Conservation (phyloP, 2,888 invertebrate genomes). For the Standfussiana lucernea region DNA sequence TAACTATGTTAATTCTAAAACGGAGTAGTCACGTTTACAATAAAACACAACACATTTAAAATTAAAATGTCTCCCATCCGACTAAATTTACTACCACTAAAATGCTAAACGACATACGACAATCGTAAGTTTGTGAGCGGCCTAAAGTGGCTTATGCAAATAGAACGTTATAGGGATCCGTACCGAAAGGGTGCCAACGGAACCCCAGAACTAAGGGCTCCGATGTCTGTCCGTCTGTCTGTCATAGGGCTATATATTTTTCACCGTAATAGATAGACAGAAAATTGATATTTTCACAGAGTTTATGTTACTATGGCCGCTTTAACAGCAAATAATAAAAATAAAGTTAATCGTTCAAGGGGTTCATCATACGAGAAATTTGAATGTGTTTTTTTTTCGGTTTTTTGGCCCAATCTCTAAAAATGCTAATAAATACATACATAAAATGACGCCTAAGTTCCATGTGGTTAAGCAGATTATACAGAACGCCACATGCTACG, state of each 20-base stretch:
- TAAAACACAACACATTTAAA: conserved; percentile 33
- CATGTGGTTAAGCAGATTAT: not conserved
- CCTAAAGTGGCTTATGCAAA: conserved; percentile 73
- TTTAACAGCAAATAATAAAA: not conserved
- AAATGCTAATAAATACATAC: not conserved
- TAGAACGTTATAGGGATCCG: conserved; percentile 55
- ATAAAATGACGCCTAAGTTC: not conserved
- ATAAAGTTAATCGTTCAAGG: not conserved
- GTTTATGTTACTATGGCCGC: not conserved
- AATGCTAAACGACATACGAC: conserved; percentile 49
- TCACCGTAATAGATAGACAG: too few relatives aligned
- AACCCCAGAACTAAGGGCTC: not conserved
- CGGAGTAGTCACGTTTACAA: conserved; percentile 28
- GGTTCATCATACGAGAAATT: not conserved
- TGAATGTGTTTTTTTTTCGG: not conserved
- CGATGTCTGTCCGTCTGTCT: not conserved
- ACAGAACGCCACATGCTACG: not conserved
- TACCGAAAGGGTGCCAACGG: not conserved
- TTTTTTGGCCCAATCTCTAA: not conserved
- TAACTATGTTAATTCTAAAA: conserved; percentile 44
- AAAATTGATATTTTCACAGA: not conserved
- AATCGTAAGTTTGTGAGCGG: conserved; percentile 55
- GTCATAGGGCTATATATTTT: too few relatives aligned
- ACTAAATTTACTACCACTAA: conserved; percentile 47
- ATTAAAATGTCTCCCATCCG: conserved; percentile 29